Conservation (phyloP, 2,888 invertebrate species). For the Euplexia lucipara region DNA sequence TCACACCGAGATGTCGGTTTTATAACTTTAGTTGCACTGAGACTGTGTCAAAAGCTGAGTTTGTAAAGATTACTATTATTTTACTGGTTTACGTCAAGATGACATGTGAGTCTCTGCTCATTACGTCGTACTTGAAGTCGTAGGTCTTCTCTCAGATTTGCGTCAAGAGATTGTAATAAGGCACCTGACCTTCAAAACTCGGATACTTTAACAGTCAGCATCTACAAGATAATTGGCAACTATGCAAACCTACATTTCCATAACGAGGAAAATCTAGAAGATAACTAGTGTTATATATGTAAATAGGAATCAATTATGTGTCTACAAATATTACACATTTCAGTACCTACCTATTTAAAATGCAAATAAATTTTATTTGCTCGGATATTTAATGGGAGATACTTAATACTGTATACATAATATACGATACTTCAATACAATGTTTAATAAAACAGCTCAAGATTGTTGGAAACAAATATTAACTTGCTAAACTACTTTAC, state of each 20-base stretch:
- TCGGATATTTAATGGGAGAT: conserved; percentile 3
- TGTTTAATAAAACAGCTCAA: conserved; percentile 11
- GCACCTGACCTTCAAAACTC: not conserved
- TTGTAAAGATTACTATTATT: not conserved
- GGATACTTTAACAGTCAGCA: conserved; percentile 5
- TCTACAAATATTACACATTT: conserved; percentile 14
- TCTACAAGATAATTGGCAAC: conserved; percentile 13
- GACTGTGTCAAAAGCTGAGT: conserved; percentile 6
- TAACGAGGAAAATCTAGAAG: not conserved
- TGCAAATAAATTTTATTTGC: conserved; percentile 40
- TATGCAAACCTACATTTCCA: conserved; percentile 10
- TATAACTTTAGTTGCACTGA: not conserved
- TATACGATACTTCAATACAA: conserved; percentile 15
- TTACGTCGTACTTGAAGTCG: not conserved
- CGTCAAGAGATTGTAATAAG: not conserved
- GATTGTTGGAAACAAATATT: conserved; percentile 31
- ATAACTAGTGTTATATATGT: conserved; percentile 8
- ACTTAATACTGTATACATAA: conserved; percentile 12
- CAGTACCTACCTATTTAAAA: conserved; percentile 16
- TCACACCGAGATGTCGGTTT: not conserved
- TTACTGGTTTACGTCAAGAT: not conserved
- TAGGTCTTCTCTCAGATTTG: not conserved
- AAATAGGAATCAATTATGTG: conserved; percentile 24
- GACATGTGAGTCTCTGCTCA: not conserved
- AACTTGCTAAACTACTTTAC: conserved; percentile 6